These are phyloP conservation scores for Iphiclides podalirius DNA, from an alignment of 2,888 invertebrate genomes.

Conservation along the genomic window DNA sequence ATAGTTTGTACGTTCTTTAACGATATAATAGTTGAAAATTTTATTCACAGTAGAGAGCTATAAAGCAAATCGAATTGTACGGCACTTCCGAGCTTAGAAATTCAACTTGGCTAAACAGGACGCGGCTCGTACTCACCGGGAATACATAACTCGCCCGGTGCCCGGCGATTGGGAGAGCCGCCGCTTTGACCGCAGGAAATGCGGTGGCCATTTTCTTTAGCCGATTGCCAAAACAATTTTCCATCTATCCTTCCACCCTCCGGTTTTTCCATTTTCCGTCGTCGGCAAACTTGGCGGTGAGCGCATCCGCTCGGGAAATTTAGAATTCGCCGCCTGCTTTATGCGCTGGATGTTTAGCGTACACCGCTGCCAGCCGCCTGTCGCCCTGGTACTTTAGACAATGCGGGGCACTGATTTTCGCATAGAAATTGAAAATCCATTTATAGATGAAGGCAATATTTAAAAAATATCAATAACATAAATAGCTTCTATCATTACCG, in stretches of 20 bases:
- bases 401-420: no score
- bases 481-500: no score
- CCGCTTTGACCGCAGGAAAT: constrained; percentile 77
- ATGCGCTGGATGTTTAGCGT: constrained; percentile 40
- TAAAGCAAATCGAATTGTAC: constrained; percentile 9
- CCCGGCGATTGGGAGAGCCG: constrained; percentile 62
- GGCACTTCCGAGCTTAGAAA: background rate
- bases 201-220: constrained; percentile 66
- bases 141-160: constrained; percentile 47
- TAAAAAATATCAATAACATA: no score
- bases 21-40: background rate
- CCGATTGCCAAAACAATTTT: constrained; percentile 70
- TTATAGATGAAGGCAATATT: no score
- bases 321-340: constrained; percentile 51
- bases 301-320: constrained; percentile 53
- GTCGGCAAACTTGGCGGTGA: constrained; percentile 60
- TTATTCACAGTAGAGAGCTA: background rate
- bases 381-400: constrained; percentile 40
- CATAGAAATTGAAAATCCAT: no score
- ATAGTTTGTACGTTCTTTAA: no score
- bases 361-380: constrained; percentile 38
- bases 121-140: constrained; percentile 41
- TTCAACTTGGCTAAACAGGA: constrained; percentile 5
- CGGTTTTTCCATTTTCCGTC: constrained; percentile 66
- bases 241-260: constrained; percentile 58